Conservation (phyloP, 2,797 vertebrate species). For the Phaenicophaeus curvirostris region DNA sequence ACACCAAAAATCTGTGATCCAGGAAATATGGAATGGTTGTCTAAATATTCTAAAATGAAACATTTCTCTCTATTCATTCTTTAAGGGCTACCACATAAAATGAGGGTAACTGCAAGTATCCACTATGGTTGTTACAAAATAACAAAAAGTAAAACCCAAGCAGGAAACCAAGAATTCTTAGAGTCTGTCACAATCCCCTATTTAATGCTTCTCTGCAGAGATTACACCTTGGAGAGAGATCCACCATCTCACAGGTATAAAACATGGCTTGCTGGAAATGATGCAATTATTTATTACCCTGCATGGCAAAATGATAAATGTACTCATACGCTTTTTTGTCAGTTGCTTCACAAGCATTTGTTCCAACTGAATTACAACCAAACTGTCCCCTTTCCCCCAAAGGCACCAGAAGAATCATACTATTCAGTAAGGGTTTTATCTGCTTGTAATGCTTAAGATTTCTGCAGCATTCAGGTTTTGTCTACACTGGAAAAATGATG, state of each 20-base stretch:
- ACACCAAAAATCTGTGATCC: not conserved
- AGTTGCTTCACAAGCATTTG: slow-evolving; percentile 32
- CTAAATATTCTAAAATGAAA: not conserved
- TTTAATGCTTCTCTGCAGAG: not conserved
- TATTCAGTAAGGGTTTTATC: not conserved
- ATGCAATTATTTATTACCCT: not conserved
- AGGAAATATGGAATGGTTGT: not conserved
- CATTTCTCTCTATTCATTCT: not conserved
- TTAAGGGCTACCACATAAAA: not conserved
- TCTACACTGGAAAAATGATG: not conserved
- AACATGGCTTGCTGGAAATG: not conserved
- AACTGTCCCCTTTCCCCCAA: not conserved
- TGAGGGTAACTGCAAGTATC: not conserved
- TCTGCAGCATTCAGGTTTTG: not conserved
- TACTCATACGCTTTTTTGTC: not conserved
- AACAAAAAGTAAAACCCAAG: not conserved
- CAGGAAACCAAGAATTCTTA: not conserved
- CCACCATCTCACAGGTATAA: not conserved
- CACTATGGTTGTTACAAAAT: not conserved
- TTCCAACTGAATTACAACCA: slow-evolving; percentile 15
- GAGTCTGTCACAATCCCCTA: not conserved
- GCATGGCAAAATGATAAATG: slow-evolving; percentile 9
- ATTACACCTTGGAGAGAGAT: not conserved
- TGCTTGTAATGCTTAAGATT: not conserved
- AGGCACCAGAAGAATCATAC: not conserved